Conservation (phyloP, 2,888 invertebrate genomes). For the Hydrotaea diabolus region DNA sequence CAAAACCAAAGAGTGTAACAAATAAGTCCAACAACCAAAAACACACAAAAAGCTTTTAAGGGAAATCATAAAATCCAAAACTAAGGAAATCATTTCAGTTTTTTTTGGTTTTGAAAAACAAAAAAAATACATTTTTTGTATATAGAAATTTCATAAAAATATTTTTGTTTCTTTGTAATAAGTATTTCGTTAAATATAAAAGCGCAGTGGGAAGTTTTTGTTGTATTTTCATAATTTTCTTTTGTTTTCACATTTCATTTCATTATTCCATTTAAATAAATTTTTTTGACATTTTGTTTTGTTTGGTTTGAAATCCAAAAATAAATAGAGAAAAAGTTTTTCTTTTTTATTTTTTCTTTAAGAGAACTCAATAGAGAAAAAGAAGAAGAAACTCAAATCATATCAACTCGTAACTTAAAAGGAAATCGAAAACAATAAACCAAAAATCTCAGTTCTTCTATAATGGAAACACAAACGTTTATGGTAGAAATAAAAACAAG, state of each 20-base stretch:
- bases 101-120: not conserved
- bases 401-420: not conserved
- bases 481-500: conserved; percentile 16
- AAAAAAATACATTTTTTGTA: conserved; percentile 52
- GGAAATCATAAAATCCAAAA: conserved; percentile 32
- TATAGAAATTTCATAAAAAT: conserved; percentile 67
- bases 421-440: conserved; percentile 17
- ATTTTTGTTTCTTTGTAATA: conserved; percentile 63
- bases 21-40: conserved; percentile 24
- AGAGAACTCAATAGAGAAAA: conserved; percentile 10
- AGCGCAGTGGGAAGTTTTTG: conserved; percentile 81
- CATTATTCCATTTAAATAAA: conserved; percentile 47
- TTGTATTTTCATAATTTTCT: conserved; percentile 77
- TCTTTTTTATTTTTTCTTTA: conserved; percentile 38
- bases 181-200: conserved; percentile 75
- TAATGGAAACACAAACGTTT: no score
- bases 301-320: conserved; percentile 35
- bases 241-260: conserved; percentile 71
- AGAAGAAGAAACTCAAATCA: not conserved
- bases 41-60: conserved; percentile 60
- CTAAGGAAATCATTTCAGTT: conserved; percentile 3
- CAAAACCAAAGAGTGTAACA: conserved; percentile 34
- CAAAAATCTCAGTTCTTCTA: no score
- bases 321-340: conserved; percentile 22
- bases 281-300: conserved; percentile 25